phyloP scores from a whole-genome alignment of 2,113 vertebrate species.

The Clarias gariepinus region DNA sequence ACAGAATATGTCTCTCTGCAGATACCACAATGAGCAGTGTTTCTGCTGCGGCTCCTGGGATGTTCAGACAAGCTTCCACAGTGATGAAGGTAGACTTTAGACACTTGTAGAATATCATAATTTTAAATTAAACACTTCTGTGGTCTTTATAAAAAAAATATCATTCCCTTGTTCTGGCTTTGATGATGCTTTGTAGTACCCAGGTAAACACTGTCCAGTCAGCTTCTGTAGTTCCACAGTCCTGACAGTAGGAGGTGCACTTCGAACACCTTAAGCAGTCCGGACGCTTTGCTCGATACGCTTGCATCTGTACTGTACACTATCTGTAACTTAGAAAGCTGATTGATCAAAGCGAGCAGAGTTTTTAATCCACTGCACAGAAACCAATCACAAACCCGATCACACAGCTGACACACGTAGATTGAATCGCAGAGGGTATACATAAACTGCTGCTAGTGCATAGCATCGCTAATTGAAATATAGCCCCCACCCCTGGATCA shows the following conservation, averaged over 20 bases:
- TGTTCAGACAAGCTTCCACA: conserved; percentile 72
- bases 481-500: background rate
- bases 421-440: background rate
- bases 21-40: conserved; percentile 69
- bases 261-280: background rate
- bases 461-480: background rate
- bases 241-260: background rate
- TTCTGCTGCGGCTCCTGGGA: conserved; percentile 67
- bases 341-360: background rate
- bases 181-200: background rate
- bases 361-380: background rate
- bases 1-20: conserved; percentile 45
- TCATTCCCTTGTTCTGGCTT: background rate
- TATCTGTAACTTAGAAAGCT: background rate
- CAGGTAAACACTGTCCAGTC: background rate
- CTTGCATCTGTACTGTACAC: background rate
- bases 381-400: background rate
- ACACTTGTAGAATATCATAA: too few species aligned
- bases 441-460: too few species aligned
- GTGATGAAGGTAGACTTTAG: conserved; percentile 80
- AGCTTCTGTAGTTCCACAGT: background rate
- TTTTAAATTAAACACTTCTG: background rate
- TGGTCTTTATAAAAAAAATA: background rate
- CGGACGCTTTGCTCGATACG: background rate
- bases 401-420: background rate